Conservation (phyloP, 2,113 vertebrate species). For the Chloropsis hardwickii region DNA sequence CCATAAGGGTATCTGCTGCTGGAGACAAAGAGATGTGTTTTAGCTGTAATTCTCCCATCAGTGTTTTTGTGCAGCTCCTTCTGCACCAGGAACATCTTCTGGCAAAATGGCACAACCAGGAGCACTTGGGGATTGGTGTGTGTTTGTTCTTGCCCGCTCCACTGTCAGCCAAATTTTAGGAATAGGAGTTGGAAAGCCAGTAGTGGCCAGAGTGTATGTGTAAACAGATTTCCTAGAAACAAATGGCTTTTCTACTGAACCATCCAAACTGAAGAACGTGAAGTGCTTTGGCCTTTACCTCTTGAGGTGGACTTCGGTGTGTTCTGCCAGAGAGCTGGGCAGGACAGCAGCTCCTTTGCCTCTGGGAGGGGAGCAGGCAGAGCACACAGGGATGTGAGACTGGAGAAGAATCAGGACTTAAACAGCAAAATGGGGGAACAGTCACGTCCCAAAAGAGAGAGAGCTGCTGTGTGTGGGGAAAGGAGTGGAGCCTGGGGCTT, state of each 20-base stretch:
- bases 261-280: rapidly evolving
- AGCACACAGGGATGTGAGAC: neutral
- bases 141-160: neutral
- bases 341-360: neutral
- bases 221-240: neutral
- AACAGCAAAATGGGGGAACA: neutral
- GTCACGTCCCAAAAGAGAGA: neutral
- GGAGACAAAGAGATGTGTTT: neutral
- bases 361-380: neutral
- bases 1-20: neutral
- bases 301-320: neutral
- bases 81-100: neutral
- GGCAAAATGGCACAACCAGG: neutral
- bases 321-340: neutral
- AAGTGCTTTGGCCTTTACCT: neutral
- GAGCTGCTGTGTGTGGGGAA: neutral
- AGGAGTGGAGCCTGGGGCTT: neutral
- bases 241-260: neutral
- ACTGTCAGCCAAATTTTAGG: neutral
- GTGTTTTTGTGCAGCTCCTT: neutral
- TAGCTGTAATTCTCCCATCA: neutral
- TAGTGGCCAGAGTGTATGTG: neutral
- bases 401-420: neutral
- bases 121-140: neutral
- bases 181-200: neutral